phyloP scores from a whole-genome alignment of 1,140 invertebrate genomes.

The Lepidurus apus region DNA sequence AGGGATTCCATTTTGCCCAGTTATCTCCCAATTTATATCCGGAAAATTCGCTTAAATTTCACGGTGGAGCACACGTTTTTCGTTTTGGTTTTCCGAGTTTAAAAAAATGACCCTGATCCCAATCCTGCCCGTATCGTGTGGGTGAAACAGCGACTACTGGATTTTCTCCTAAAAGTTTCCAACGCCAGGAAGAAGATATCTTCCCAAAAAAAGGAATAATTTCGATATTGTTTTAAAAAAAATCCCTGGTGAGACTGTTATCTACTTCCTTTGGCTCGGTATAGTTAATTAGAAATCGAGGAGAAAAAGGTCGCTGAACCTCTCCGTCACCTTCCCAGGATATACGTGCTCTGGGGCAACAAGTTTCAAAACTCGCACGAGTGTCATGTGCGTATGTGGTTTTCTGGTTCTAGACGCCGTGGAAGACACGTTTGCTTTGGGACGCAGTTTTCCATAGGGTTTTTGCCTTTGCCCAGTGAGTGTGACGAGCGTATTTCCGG shows the following conservation, averaged over 20 bases:
- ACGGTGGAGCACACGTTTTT: background rate
- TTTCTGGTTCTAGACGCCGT: background rate
- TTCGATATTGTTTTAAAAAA: no score
- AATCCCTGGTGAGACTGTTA: background rate
- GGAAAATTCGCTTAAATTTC: background rate
- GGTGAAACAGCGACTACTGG: background rate
- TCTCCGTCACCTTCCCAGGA: background rate
- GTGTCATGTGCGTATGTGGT: conserved; percentile 13
- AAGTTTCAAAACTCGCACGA: conserved; percentile 5
- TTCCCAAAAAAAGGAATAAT: no score
- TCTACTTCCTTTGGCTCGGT: background rate
- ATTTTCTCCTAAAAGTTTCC: background rate
- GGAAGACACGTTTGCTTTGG: background rate
- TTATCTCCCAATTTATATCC: background rate
- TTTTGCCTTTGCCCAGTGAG: background rate
- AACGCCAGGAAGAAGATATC: no score
- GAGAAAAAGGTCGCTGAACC: background rate
- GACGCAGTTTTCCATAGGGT: conserved; percentile 10
- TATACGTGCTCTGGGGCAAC: conserved; percentile 20
- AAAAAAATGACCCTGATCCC: conserved; percentile 2
- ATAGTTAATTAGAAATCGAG: background rate
- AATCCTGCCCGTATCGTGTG: background rate
- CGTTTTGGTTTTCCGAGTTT: background rate
- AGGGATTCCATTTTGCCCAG: background rate
- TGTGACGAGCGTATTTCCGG: conserved; percentile 14